Evolutionary conservation across 2,113 vertebrate species (phyloP).

Genomic region (Anolis carolinensis): DNA sequence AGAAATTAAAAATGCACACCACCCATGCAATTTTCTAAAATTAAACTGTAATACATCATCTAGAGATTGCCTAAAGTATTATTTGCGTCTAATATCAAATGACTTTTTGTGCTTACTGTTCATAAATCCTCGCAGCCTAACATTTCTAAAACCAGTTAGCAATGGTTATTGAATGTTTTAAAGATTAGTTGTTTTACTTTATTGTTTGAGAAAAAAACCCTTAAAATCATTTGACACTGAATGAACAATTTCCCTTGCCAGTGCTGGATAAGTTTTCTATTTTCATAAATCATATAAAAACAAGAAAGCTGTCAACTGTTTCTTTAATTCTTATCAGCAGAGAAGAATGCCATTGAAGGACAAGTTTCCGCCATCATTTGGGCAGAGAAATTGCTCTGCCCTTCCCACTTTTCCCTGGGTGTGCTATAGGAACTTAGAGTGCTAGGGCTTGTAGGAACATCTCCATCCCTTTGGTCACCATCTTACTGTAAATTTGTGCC

Average conservation of each 20-base stretch:
- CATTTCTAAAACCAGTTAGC: background rate
- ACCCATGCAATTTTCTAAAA: background rate
- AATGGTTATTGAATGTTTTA: slow-evolving; percentile 9
- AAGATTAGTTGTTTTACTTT: background rate
- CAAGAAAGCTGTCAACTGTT: no score
- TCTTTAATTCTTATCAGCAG: background rate
- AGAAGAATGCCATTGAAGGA: no score
- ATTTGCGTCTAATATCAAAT: background rate
- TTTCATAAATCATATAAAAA: background rate
- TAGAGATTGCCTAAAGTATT: background rate
- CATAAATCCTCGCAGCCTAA: background rate
- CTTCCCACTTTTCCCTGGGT: no score
- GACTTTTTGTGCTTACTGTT: background rate
- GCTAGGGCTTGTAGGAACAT: no score
- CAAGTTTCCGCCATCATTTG: no score
- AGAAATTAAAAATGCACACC: background rate
- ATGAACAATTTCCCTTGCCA: background rate
- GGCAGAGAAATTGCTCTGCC: no score
- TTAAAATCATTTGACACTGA: background rate
- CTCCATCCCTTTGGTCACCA: no score
- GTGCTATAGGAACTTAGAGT: no score
- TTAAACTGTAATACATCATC: background rate
- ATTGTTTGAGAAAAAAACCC: background rate
- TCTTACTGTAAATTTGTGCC: no score
- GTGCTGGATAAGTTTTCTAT: background rate